Conservation (phyloP, 2,797 vertebrate species). For the Sylvilagus floridanus region DNA sequence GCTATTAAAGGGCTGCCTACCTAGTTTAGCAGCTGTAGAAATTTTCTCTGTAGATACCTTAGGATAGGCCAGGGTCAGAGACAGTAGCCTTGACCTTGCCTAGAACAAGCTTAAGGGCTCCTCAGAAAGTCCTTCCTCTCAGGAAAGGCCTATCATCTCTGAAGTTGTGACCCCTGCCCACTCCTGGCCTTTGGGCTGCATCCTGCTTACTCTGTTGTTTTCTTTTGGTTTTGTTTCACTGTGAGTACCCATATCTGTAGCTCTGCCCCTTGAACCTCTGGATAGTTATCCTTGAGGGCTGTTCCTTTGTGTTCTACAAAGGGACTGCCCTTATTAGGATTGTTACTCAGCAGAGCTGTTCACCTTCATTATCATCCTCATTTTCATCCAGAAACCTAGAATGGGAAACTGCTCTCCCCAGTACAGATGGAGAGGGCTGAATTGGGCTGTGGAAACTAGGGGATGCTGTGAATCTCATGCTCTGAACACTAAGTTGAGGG, state of each 20-base stretch:
- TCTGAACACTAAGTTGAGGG: constrained; percentile 50
- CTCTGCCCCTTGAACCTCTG: constrained; percentile 13
- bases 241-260: not conserved
- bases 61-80: constrained; percentile 9
- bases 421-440: constrained; percentile 29
- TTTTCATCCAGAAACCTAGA: constrained; percentile 72
- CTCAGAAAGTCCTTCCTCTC: not conserved
- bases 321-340: constrained; percentile 27
- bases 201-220: constrained; percentile 33
- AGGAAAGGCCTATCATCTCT: constrained; percentile 27
- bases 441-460: constrained; percentile 15
- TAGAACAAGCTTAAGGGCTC: constrained; percentile 43
- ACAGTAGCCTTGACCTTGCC: constrained; percentile 30
- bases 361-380: constrained; percentile 79
- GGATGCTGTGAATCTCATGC: constrained; percentile 40
- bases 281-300: constrained; percentile 47
- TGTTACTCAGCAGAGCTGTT: constrained; percentile 42
- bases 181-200: not conserved
- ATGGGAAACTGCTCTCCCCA: constrained; percentile 8
- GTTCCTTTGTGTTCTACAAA: constrained; percentile 57
- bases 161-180: not conserved
- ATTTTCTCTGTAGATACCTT: not conserved
- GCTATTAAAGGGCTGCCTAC: not conserved
- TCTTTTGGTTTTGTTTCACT: constrained; percentile 27
- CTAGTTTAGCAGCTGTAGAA: not conserved